Conservation (phyloP, 35 echinoderm and acorn worm species). For the Lytechinus variegatus region DNA sequence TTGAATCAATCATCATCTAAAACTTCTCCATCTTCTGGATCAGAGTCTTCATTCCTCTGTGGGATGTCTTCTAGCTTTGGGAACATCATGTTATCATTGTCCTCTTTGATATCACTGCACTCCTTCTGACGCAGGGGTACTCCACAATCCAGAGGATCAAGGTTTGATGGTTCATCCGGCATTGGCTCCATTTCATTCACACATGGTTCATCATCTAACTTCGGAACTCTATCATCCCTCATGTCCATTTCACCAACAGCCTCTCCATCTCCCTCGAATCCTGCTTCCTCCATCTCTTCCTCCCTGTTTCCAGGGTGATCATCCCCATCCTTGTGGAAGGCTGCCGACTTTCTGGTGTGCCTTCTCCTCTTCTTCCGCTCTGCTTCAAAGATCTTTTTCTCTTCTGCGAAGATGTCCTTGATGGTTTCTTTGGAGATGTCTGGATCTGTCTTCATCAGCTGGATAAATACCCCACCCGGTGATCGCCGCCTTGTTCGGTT, state of each 20-base stretch:
- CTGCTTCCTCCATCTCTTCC: neutral
- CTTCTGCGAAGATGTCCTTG: constrained; percentile 65
- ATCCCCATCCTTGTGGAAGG: constrained; percentile 10
- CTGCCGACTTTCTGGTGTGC: constrained; percentile 56
- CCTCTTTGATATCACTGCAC: neutral
- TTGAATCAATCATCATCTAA: constrained; percentile 12
- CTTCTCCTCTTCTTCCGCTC: constrained; percentile 58
- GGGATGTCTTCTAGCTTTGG: neutral
- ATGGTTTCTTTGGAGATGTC: constrained; percentile 66
- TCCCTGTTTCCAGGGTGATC: neutral
- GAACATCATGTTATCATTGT: neutral
- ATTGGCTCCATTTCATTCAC: neutral
- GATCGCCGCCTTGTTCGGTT: constrained; percentile 74
- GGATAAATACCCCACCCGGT: constrained; percentile 88
- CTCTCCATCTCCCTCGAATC: neutral
- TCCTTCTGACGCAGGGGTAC: neutral
- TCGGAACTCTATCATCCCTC: neutral
- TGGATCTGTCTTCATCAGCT: constrained; percentile 70
- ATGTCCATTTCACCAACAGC: neutral
- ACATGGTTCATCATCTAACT: neutral
- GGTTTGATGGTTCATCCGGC: neutral
- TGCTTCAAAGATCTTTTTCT: constrained; percentile 33
- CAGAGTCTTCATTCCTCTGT: constrained; percentile 9
- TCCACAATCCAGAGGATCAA: neutral
- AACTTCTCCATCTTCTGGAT: constrained; percentile 51